Evolutionary conservation across 1,140 invertebrate genomes (phyloP).

Genomic region (Tetragonula clypearis): DNA sequence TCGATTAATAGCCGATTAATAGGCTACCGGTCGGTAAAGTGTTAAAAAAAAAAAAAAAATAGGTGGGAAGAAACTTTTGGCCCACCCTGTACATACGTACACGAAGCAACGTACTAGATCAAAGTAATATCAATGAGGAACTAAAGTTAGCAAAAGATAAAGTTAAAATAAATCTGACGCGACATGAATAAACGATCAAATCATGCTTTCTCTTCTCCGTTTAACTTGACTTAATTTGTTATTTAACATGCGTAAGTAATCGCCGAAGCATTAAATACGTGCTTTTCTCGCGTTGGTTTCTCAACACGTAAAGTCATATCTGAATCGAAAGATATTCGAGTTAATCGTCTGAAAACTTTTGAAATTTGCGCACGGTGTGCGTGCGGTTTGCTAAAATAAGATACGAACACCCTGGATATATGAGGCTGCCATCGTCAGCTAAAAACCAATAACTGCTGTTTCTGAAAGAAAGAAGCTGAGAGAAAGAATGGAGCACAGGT

Average conservation of each 20-base stretch:
- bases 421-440: conserved; percentile 14
- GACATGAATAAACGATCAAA: background rate
- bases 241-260: background rate
- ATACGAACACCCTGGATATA: conserved; percentile 45
- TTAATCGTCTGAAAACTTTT: conserved; percentile 49
- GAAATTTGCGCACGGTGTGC: conserved; percentile 50
- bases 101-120: background rate
- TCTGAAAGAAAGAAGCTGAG: background rate
- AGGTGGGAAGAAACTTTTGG: too few relatives aligned
- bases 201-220: background rate
- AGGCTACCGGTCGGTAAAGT: too few relatives aligned
- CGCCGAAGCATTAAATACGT: conserved; percentile 19
- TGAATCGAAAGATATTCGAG: conserved; percentile 18
- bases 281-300: background rate
- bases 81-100: background rate
- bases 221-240: too few relatives aligned
- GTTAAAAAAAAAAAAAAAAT: too few relatives aligned
- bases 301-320: background rate
- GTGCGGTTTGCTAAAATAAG: conserved; percentile 46
- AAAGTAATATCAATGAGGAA: background rate
- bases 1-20: too few relatives aligned
- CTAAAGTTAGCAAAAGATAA: background rate
- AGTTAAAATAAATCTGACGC: background rate
- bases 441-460: conserved; percentile 19
- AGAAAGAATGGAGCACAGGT: conserved; percentile 38